phyloP scores from a whole-genome alignment of 2,888 invertebrate genomes.

The Lasioglossum vierecki region DNA sequence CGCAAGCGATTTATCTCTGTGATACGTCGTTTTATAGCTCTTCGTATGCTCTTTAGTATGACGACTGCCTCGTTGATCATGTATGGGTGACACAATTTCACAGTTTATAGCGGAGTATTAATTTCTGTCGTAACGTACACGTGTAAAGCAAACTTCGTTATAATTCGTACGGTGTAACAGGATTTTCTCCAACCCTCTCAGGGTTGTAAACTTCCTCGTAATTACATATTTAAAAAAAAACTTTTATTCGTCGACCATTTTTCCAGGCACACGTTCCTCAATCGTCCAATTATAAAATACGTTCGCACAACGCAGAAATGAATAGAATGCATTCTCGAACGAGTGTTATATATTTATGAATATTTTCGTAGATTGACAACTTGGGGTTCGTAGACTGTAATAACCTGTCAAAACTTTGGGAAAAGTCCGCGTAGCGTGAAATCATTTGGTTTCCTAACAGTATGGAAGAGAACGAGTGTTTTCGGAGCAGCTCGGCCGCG shows the following conservation, averaged over 20 bases:
- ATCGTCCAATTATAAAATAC: neutral
- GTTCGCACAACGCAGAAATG: neutral
- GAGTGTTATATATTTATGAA: neutral
- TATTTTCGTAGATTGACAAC: neutral
- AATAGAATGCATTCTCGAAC: neutral
- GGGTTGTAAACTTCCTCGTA: neutral
- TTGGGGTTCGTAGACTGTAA: neutral
- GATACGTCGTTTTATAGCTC: neutral
- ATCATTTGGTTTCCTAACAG: neutral
- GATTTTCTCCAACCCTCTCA: neutral
- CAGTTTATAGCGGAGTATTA: neutral
- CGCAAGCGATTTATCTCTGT: neutral
- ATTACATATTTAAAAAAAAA: neutral
- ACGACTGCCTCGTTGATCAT: neutral
- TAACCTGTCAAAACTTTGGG: neutral
- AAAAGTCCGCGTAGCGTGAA: neutral
- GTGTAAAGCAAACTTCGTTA: neutral
- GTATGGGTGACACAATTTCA: neutral
- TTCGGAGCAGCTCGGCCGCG: neutral
- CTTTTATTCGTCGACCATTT: no score
- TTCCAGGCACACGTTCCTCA: no score
- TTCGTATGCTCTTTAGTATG: neutral
- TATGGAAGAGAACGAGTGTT: neutral
- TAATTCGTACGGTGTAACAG: neutral
- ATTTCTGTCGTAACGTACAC: neutral